Percentiles rank a stretch among this genome's conserved stretches.
Evolutionary conservation across 2,113 vertebrate species (phyloP).

Genomic region (Pseudorasbora parva): DNA sequence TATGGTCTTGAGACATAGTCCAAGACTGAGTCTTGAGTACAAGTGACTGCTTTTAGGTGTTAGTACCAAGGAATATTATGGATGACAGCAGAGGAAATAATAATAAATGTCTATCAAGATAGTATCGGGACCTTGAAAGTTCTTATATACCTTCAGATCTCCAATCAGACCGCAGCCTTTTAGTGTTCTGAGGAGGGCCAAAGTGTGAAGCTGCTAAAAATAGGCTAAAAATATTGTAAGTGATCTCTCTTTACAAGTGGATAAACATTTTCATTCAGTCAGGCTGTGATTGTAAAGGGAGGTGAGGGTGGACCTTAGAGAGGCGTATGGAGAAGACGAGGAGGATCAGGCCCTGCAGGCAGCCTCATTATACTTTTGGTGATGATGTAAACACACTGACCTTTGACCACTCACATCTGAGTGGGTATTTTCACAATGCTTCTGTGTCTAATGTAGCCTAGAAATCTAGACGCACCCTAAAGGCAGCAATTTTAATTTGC

Average conservation of each 20-base stretch:
- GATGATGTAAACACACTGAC: slow-evolving; percentile 37
- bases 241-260: slow-evolving; percentile 48
- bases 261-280: slow-evolving; percentile 54
- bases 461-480: too few species aligned
- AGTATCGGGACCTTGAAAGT: neutral
- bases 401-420: slow-evolving; percentile 21
- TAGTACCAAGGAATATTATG: neutral
- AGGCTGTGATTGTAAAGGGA: slow-evolving; percentile 10
- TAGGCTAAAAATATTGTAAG: slow-evolving; percentile 46
- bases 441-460: too few species aligned
- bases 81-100: neutral
- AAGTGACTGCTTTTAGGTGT: too few species aligned
- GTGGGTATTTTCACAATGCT: slow-evolving; percentile 30
- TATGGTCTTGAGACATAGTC: too few species aligned
- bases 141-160: neutral
- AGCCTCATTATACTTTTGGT: neutral
- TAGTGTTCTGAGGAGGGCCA: neutral
- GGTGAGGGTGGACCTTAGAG: neutral
- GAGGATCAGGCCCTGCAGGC: neutral
- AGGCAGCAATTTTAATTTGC: too few species aligned
- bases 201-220: slow-evolving; percentile 49
- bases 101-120: neutral
- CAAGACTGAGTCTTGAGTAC: too few species aligned
- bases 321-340: neutral
- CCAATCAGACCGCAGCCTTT: neutral